Evolutionary conservation across 2,113 vertebrate species (phyloP).

Genomic region (Microcebus jonahi): DNA sequence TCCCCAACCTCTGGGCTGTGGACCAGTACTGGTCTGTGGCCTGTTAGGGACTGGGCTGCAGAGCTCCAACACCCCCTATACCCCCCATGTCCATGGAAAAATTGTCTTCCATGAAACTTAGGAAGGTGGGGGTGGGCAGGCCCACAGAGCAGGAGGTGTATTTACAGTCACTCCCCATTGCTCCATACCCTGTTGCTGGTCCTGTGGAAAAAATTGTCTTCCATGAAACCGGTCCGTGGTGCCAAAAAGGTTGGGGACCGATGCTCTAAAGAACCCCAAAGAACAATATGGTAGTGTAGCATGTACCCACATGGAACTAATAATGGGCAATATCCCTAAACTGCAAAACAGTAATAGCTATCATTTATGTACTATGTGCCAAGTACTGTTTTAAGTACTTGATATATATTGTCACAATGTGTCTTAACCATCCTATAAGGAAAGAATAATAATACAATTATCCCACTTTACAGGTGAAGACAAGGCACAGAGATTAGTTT

Average conservation of each 20-base stretch:
- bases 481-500: background rate
- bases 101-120: too few species aligned
- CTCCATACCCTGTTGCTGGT: fast-evolving
- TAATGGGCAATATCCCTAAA: background rate
- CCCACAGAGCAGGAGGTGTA: too few species aligned
- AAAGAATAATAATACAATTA: background rate
- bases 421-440: background rate
- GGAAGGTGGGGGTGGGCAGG: too few species aligned
- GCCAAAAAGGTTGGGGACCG: too few species aligned
- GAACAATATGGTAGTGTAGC: slow-evolving; percentile 54
- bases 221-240: too few species aligned
- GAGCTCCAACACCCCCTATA: too few species aligned
- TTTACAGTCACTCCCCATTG: too few species aligned
- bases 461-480: background rate
- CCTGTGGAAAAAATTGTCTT: too few species aligned
- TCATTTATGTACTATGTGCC: background rate
- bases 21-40: too few species aligned
- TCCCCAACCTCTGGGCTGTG: too few species aligned
- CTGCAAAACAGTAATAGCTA: background rate
- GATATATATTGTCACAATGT: background rate
- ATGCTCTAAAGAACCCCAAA: slow-evolving; percentile 62
- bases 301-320: background rate
- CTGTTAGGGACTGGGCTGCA: too few species aligned
- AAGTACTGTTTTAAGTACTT: background rate
- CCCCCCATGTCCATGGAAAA: too few species aligned